These are phyloP conservation scores for Diaprepes abbreviatus DNA, from an alignment of 2,888 invertebrate genomes.

Conservation along the genomic window DNA sequence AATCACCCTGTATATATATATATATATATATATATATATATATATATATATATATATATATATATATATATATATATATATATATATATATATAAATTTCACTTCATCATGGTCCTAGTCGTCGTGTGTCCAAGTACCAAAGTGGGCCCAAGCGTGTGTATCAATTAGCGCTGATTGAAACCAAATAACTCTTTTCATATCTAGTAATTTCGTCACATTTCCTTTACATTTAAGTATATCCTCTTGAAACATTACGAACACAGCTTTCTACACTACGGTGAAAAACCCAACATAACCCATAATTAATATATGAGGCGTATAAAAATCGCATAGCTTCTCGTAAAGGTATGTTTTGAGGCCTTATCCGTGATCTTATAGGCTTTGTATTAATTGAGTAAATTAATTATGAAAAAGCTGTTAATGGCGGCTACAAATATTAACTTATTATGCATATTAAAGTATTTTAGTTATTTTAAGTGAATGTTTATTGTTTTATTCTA, in stretches of 20 bases:
- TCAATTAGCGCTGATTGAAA: no score
- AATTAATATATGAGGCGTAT: conserved; percentile 46
- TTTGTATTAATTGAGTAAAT: conserved; percentile 45
- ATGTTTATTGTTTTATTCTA: conserved; percentile 13
- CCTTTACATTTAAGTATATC: no score
- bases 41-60: no score
- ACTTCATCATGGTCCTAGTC: no score
- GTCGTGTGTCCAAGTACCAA: no score
- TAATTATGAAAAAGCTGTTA: conserved; percentile 46
- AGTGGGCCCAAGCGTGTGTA: no score
- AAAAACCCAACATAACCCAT: conserved; percentile 36
- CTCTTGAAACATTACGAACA: conserved; percentile 19
- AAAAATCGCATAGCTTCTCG: conserved; percentile 48
- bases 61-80: no score
- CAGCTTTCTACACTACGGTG: conserved; percentile 14
- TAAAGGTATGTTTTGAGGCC: conserved; percentile 49
- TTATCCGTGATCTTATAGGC: conserved; percentile 42
- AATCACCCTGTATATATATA: no score
- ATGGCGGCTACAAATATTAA: conserved; percentile 42
- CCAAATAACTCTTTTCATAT: no score
- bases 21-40: no score
- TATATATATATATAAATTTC: no score
- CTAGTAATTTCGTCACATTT: no score
- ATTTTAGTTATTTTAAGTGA: conserved; percentile 43
- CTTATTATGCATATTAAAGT: conserved; percentile 22